Percentiles rank a stretch among this genome's conserved stretches.
Conservation (phyloP, 2,113 vertebrate species). For the Leptodactylus fuscus region DNA sequence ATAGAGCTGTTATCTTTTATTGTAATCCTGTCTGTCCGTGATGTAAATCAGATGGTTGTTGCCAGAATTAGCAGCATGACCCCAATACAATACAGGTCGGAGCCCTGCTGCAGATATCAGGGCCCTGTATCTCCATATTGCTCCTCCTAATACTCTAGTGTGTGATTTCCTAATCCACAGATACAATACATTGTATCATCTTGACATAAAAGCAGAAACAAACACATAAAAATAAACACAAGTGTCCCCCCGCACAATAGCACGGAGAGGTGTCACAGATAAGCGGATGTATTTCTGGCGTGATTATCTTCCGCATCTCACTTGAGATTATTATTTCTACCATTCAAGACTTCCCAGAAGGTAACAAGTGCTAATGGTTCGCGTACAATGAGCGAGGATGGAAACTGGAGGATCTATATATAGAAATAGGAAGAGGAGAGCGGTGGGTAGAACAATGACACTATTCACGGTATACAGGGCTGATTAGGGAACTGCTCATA, state of each 20-base stretch:
- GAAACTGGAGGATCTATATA: constrained; percentile 24
- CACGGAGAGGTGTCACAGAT: neutral
- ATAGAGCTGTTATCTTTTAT: too few relatives aligned
- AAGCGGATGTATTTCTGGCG: constrained; percentile 4
- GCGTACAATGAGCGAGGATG: neutral
- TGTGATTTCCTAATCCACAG: neutral
- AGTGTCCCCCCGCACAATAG: neutral
- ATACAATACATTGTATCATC: neutral
- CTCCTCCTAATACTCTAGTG: neutral
- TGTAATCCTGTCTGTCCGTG: too few relatives aligned
- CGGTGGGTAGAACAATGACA: constrained; percentile 42
- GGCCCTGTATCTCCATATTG: too few relatives aligned
- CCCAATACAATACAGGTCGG: too few relatives aligned
- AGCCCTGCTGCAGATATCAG: too few relatives aligned
- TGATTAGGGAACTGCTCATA: constrained; percentile 18
- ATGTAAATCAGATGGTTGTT: too few relatives aligned
- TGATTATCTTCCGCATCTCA: constrained; percentile 8
- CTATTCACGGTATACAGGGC: constrained; percentile 13
- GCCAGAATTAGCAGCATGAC: too few relatives aligned
- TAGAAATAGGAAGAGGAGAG: constrained; percentile 50
- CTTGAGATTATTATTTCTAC: constrained; percentile 20
- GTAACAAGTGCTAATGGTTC: neutral
- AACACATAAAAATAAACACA: neutral
- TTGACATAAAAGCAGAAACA: neutral
- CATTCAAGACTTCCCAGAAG: constrained; percentile 23